Percentiles rank a stretch among this genome's conserved stretches.
Conservation (phyloP, 2,888 invertebrate species). For the Protophormia terraenovae region DNA sequence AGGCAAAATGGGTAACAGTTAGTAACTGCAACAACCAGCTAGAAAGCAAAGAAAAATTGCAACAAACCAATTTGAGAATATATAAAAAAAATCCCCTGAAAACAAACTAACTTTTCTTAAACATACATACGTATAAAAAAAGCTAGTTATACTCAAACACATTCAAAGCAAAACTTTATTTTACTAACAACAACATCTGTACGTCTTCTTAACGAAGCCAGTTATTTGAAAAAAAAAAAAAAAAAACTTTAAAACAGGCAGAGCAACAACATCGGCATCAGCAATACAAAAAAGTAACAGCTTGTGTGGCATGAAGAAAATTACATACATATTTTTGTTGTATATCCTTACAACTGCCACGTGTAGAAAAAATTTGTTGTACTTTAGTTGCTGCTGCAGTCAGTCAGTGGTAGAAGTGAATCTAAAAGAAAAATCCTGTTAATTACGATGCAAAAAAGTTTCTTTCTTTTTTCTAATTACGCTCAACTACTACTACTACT, state of each 20-base stretch:
- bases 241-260: conserved; percentile 1
- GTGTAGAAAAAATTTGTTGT: not conserved
- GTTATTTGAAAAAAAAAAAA: conserved; percentile 38
- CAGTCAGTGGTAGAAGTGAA: not conserved
- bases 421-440: conserved; percentile 51
- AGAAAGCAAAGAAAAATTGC: not conserved
- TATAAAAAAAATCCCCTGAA: not conserved
- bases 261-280: not conserved
- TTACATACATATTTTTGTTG: conserved; percentile 6
- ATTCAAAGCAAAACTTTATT: too few species aligned
- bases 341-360: not conserved
- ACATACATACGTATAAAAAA: conserved; percentile 1
- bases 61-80: conserved; percentile 8
- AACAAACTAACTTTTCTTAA: conserved; percentile 31
- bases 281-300: conserved; percentile 46
- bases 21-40: not conserved
- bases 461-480: conserved; percentile 62
- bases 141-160: too few species aligned
- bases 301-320: conserved; percentile 30
- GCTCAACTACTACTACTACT: conserved; percentile 43
- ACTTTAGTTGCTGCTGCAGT: not conserved
- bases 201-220: conserved; percentile 52
- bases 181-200: conserved; percentile 2
- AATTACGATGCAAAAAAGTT: conserved; percentile 66
- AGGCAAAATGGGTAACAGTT: not conserved